Base-by-base conservation (phyloP, 2,797 vertebrate genomes). In the Gambusia yucatana region DNA sequence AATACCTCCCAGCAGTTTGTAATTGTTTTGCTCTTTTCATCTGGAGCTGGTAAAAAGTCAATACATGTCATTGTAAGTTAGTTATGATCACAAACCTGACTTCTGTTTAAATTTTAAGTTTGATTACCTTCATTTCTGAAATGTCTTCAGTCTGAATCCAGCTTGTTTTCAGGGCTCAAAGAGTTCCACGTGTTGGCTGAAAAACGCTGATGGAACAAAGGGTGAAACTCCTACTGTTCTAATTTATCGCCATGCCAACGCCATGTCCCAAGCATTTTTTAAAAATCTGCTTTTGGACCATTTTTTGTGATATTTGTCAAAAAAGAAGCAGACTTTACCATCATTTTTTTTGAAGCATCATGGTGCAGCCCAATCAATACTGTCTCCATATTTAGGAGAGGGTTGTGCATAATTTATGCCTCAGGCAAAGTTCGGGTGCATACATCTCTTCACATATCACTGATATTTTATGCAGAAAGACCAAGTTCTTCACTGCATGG, bases 321-420 rank as follows among this genome's bases (percentile, higher is more conserved):
- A 65, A 52, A 39, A 5, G 61, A 65, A 39, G 8, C 61, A 39
- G 17, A 8, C 61, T 65, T 65, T 65, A 4, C 59, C 30, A 36
- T 65, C 33, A 3, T 65, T 39, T 65, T 65, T 39, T 39, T 36
- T 65, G 16, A 39, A 22, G 30, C 61, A 9, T 65, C 61, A 39
- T 39, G 61, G 17, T 8, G 61, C 33, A 36, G 33, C 16, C 33
- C 3, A 17, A 65, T 65, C 61, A 39, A 65, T 65, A 65, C 17
- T 39, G 61, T 39, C 61, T 65, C 61, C 17, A 39, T 36, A 65
- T 65, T 39, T 39, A 65, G 33, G 33, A 39, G 33, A 65, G 33
- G 33, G 33, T 39, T 65, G 33, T 65, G 28, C 61, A 65, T 65
- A 65, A 65, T 65, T 65, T 65, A 65, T 65, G 33, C 16, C 61